A percentile compares a stretch with the other conserved stretches of the same genome.
Evolutionary conservation across 2,797 vertebrate species (phyloP).

Genomic region (Dryobates pubescens): DNA sequence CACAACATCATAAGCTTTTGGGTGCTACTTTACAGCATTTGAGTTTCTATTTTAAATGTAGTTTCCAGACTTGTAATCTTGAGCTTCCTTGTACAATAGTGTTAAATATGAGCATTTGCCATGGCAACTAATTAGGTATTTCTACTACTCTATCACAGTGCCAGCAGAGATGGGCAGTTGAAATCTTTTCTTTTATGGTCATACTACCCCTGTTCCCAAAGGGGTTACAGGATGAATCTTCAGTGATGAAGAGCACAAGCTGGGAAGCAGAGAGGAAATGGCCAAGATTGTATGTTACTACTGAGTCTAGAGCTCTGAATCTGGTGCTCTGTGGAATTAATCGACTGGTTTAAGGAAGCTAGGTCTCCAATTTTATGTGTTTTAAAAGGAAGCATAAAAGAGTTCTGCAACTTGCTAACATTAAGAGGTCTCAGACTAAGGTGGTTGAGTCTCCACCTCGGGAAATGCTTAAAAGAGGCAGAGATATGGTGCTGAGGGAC

Average conservation of each 20-base stretch:
- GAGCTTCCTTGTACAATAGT: neutral
- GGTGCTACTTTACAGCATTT: neutral
- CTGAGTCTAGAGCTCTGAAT: neutral
- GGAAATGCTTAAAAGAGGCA: too few species aligned
- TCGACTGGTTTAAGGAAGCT: neutral
- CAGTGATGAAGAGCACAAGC: neutral
- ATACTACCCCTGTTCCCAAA: neutral
- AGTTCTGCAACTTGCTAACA: neutral
- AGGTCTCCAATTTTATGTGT: neutral
- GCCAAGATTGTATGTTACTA: neutral
- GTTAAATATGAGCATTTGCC: neutral
- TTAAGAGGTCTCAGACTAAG: neutral
- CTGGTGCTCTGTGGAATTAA: neutral
- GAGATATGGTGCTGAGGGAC: too few species aligned
- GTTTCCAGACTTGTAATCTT: neutral
- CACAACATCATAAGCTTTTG: neutral
- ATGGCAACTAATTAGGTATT: conserved; percentile 2
- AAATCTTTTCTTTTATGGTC: neutral
- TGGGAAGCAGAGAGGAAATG: neutral
- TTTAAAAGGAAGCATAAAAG: neutral
- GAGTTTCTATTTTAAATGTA: neutral
- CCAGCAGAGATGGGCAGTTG: neutral
- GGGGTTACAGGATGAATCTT: neutral
- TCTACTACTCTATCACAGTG: neutral
- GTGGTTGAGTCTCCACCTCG: too few species aligned